phyloP scores from a whole-genome alignment of 2,113 vertebrate species.

The Nipponia nippon region DNA sequence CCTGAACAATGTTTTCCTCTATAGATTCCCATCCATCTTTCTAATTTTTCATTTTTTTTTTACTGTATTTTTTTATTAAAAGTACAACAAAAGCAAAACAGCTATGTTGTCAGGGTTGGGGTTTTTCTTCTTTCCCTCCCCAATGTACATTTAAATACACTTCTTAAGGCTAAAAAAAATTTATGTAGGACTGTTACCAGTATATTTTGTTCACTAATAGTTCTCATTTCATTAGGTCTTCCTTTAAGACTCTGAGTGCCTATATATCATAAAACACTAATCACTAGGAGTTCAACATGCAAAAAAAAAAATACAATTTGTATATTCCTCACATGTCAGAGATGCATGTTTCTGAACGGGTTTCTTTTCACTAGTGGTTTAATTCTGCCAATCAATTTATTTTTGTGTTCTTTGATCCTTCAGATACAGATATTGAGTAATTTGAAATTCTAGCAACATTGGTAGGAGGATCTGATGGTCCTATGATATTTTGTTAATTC shows the following conservation, averaged over 20 bases:
- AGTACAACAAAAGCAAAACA: neutral
- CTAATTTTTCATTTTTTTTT: neutral
- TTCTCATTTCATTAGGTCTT: neutral
- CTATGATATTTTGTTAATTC: neutral
- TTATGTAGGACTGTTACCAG: neutral
- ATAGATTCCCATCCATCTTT: neutral
- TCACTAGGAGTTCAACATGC: neutral
- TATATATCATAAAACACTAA: neutral
- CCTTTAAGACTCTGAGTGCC: neutral
- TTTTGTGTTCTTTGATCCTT: neutral
- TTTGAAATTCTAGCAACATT: neutral
- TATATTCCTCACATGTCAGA: neutral
- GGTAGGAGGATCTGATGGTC: neutral
- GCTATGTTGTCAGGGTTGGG: accelerated
- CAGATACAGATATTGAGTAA: neutral
- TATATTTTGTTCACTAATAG: neutral
- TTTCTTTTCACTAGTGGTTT: neutral
- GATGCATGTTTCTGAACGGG: neutral
- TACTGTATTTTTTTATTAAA: neutral
- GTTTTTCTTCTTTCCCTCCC: neutral
- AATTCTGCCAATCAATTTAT: neutral
- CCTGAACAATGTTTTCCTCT: neutral
- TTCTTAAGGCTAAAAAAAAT: neutral
- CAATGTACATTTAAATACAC: neutral
- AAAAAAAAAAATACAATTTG: neutral